Evolutionary conservation across 1,140 invertebrate genomes (phyloP).

Genomic region (Pseudobourletiella spinata): DNA sequence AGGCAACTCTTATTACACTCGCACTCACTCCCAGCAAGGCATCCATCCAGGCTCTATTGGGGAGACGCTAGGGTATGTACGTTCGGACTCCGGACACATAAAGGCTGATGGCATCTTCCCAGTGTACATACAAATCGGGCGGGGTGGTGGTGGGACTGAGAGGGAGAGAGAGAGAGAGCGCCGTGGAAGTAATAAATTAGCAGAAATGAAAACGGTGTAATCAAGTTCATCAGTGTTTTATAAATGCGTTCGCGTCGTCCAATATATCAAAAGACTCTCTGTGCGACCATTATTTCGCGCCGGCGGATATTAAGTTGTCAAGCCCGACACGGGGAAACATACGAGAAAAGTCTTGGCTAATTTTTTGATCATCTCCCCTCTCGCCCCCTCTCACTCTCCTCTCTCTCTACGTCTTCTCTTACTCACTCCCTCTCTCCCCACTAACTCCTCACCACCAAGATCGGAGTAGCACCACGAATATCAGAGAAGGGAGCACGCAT

Average conservation of each 20-base stretch:
- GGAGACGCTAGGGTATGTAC: too few species aligned
- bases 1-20: too few species aligned
- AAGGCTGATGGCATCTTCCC: too few species aligned
- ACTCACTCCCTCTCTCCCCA: neutral
- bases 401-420: conserved; percentile 1
- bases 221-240: conserved; percentile 35
- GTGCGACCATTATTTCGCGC: conserved; percentile 30
- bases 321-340: conserved; percentile 14
- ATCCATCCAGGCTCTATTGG: too few species aligned
- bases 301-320: conserved; percentile 36
- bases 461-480: too few species aligned
- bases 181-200: conserved; percentile 18
- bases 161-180: neutral
- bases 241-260: conserved; percentile 24
- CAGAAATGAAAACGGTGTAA: conserved; percentile 26
- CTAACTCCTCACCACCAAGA: neutral
- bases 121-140: too few species aligned
- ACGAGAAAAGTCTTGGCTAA: conserved; percentile 25
- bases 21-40: too few species aligned
- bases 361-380: conserved; percentile 27
- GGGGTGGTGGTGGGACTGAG: too few species aligned
- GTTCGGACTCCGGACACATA: too few species aligned
- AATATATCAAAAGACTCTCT: conserved; percentile 30
- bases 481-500: neutral
- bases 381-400: conserved; percentile 7